phyloP scores from a whole-genome alignment of 2,113 vertebrate genomes.

The Centrocercus urophasianus region DNA sequence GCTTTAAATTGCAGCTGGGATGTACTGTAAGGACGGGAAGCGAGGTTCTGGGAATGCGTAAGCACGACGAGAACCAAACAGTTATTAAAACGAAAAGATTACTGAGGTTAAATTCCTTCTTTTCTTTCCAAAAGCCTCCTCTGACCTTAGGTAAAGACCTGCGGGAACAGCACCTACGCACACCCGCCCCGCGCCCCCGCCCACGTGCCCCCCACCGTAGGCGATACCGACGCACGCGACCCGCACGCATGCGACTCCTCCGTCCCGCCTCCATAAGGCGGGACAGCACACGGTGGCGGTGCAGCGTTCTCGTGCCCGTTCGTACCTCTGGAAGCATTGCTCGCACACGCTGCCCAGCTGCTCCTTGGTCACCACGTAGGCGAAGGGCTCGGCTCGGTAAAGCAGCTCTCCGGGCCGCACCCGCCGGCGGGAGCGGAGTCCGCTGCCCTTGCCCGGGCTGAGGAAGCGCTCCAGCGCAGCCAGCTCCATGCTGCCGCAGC shows the following conservation, averaged over 20 bases:
- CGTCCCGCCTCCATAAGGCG: neutral
- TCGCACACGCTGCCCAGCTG: constrained; percentile 82
- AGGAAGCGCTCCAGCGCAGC: constrained; percentile 81
- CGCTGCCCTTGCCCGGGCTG: constrained; percentile 83
- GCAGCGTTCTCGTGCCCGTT: rapidly evolving
- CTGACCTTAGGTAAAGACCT: rapidly evolving
- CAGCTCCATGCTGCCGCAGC: constrained; percentile 65
- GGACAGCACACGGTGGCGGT: neutral
- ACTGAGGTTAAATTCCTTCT: neutral
- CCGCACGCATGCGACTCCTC: too few species aligned
- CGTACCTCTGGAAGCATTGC: constrained; percentile 87
- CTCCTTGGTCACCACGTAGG: constrained; percentile 78
- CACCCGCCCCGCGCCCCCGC: too few species aligned
- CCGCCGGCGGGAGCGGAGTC: constrained; percentile 74
- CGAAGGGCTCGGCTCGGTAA: constrained; percentile 80
- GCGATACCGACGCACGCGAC: too few species aligned
- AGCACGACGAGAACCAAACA: neutral
- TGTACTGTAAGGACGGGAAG: neutral
- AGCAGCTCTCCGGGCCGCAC: constrained; percentile 80
- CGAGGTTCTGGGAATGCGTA: neutral
- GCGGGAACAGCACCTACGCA: rapidly evolving
- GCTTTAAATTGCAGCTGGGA: neutral
- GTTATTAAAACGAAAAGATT: too few species aligned
- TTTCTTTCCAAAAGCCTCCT: neutral
- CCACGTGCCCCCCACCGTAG: rapidly evolving